These are phyloP conservation scores for Lissonota sp. DNA, from an alignment of 2,888 invertebrate species.

Conservation along the genomic window DNA sequence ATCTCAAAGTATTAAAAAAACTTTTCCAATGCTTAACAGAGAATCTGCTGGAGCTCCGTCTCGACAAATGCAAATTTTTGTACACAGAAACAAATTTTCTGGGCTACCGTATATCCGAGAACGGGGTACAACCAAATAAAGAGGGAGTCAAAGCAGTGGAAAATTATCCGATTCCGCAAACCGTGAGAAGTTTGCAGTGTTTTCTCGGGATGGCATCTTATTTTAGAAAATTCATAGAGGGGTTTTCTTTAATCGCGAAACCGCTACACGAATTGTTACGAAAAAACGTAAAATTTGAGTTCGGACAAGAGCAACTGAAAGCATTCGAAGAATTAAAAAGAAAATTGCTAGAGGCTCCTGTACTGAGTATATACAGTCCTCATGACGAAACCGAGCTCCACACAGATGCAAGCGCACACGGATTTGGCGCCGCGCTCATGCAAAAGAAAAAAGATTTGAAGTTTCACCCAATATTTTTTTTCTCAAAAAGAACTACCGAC, in stretches of 20 bases:
- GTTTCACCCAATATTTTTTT: conserved; percentile 76
- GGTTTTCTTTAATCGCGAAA: conserved; percentile 68
- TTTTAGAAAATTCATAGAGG: conserved; percentile 71
- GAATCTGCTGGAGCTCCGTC: conserved; percentile 58
- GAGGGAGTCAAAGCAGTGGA: conserved; percentile 63
- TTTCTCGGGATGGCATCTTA: conserved; percentile 73
- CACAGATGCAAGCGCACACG: conserved; percentile 75
- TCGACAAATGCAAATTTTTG: conserved; percentile 68
- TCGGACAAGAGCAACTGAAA: conserved; percentile 65
- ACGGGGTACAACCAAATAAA: conserved; percentile 65
- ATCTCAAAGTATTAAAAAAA: conserved; percentile 46
- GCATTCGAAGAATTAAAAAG: conserved; percentile 68
- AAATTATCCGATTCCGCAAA: conserved; percentile 69
- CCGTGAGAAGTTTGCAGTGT: conserved; percentile 66
- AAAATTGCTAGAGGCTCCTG: conserved; percentile 65
- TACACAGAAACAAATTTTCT: conserved; percentile 65
- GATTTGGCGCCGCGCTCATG: conserved; percentile 75
- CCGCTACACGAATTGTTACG: conserved; percentile 73
- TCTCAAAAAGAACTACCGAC: conserved; percentile 72
- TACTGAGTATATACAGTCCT: conserved; percentile 74
- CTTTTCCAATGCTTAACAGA: conserved; percentile 44
- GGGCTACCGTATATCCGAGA: conserved; percentile 66
- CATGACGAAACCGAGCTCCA: conserved; percentile 75
- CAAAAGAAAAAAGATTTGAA: conserved; percentile 71
- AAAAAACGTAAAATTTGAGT: conserved; percentile 68